Conservation (phyloP, 2,888 invertebrate species). For the Plebejus argus region DNA sequence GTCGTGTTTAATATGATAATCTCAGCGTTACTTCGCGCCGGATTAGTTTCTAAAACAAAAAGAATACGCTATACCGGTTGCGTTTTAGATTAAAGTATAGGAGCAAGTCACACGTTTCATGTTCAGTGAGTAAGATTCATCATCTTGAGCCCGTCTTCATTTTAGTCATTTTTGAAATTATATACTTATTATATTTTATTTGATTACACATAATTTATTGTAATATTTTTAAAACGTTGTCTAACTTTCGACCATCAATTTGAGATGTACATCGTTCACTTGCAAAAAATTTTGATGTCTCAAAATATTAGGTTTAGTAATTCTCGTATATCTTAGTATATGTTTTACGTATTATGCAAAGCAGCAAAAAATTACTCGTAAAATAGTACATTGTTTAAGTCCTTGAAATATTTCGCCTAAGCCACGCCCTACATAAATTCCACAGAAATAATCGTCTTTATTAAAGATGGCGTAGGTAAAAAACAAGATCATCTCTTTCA, state of each 20-base stretch:
- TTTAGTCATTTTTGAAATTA: neutral
- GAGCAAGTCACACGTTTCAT: neutral
- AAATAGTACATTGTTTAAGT: neutral
- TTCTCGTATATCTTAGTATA: too few species aligned
- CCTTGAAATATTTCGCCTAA: neutral
- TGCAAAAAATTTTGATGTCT: too few species aligned
- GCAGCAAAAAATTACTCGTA: neutral
- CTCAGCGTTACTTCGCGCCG: conserved; percentile 68
- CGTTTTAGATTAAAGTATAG: conserved; percentile 18
- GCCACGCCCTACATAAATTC: neutral
- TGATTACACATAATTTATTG: too few species aligned
- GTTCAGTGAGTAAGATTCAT: neutral
- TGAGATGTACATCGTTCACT: too few species aligned
- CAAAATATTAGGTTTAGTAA: neutral
- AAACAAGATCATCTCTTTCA: too few species aligned
- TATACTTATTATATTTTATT: too few species aligned
- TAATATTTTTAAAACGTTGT: too few species aligned
- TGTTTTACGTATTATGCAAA: neutral
- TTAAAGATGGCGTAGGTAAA: too few species aligned
- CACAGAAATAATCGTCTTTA: neutral
- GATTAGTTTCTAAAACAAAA: conserved; percentile 72
- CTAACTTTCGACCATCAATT: neutral
- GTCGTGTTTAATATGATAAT: conserved; percentile 65
- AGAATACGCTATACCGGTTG: conserved; percentile 48
- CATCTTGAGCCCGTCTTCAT: neutral